A percentile compares a stretch with the other conserved stretches of the same genome.
Conservation (phyloP, 2,113 vertebrate species). For the Brachypodius melanocephalos region DNA sequence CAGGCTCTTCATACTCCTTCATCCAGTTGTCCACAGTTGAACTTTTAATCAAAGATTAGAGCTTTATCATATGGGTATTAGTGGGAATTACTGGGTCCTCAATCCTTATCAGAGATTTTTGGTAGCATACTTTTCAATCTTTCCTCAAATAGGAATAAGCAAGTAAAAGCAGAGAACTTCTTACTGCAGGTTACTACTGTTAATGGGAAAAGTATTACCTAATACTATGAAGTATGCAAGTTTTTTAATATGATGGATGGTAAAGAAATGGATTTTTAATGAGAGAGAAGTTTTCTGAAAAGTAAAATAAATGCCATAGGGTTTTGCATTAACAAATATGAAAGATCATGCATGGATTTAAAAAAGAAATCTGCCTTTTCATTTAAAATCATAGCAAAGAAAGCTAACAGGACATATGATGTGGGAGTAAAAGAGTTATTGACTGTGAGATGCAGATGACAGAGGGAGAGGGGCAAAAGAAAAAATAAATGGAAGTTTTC, state of each 20-base stretch:
- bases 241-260: not conserved
- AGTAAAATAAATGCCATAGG: not conserved
- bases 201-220: not conserved
- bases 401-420: not conserved
- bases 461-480: not conserved
- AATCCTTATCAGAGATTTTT: not conserved
- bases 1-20: not conserved
- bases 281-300: not conserved
- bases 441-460: slow-evolving; percentile 7
- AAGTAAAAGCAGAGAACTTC: not conserved
- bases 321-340: not conserved
- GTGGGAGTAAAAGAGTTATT: slow-evolving; percentile 11
- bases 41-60: not conserved
- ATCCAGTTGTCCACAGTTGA: not conserved
- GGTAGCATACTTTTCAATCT: not conserved
- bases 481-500: slow-evolving; percentile 34
- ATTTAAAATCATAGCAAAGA: slow-evolving; percentile 23
- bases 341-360: not conserved
- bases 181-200: not conserved
- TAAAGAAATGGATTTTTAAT: not conserved
- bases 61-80: not conserved
- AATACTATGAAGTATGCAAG: not conserved
- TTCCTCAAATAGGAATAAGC: not conserved
- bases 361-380: not conserved
- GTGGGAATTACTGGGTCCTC: not conserved